Conservation (phyloP, 2,113 vertebrate species). For the Benitochromis conjunctus region DNA sequence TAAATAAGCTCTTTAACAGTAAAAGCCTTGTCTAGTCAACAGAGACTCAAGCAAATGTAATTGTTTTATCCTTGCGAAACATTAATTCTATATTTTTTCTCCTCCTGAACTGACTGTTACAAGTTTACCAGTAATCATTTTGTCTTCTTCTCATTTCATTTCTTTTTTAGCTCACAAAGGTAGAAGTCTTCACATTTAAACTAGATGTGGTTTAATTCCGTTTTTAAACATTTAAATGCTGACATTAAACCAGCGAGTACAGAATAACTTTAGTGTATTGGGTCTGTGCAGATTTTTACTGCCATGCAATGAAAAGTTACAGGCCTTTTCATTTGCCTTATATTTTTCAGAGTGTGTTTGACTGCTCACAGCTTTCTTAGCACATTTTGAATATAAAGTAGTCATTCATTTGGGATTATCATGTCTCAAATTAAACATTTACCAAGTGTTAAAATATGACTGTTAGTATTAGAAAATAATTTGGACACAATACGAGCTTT, state of each 20-base stretch:
- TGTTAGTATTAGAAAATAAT: not conserved
- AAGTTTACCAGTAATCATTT: not conserved
- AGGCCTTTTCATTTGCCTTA: rapidly evolving
- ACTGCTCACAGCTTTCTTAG: not conserved
- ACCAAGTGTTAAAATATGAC: not conserved
- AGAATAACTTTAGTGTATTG: not conserved
- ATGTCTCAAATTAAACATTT: not conserved
- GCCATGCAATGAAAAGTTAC: not conserved
- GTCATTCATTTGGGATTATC: not conserved
- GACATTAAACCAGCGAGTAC: not conserved
- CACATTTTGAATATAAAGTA: not conserved
- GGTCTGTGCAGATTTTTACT: not conserved
- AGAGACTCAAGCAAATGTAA: not conserved
- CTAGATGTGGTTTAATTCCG: not conserved
- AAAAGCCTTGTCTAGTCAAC: not conserved
- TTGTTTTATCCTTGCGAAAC: not conserved
- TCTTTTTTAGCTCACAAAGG: not conserved
- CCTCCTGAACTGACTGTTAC: not conserved
- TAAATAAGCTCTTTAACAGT: not conserved
- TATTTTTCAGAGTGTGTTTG: not conserved
- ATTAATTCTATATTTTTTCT: not conserved
- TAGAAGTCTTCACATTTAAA: not conserved
- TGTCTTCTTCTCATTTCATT: not conserved
- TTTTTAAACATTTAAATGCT: not conserved
- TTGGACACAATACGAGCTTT: not conserved